These are phyloP conservation scores for Leptoclinus maculatus DNA, from an alignment of 2,797 vertebrate species.

Conservation along the genomic window DNA sequence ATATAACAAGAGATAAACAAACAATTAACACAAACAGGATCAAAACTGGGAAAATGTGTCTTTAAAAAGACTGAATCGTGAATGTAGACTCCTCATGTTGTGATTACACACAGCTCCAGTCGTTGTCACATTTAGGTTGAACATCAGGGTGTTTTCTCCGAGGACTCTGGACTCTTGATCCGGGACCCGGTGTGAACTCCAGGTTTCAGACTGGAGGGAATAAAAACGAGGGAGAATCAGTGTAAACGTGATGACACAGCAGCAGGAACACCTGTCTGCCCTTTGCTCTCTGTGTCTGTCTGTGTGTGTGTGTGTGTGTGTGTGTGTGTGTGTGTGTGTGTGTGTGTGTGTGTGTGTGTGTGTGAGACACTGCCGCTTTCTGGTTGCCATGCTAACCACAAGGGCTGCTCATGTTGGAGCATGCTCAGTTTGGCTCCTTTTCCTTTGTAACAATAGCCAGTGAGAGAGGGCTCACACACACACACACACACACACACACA, in stretches of 20 bases:
- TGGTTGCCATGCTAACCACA: slow-evolving; percentile 82
- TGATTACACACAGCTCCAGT: no score
- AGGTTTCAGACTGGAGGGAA: slow-evolving; percentile 27
- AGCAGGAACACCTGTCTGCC: slow-evolving; percentile 55
- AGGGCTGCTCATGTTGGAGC: slow-evolving; percentile 80
- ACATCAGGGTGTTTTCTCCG: no score
- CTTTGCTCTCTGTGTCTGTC: neutral
- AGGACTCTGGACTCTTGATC: no score
- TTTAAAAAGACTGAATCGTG: no score
- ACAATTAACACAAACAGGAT: no score
- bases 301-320: no score
- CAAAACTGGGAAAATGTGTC: no score
- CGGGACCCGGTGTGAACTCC: no score
- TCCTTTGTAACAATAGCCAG: slow-evolving; percentile 84
- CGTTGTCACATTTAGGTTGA: no score
- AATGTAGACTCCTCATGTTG: no score
- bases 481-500: slow-evolving; percentile 10
- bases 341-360: slow-evolving; percentile 12
- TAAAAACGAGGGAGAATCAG: slow-evolving; percentile 30
- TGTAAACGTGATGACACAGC: slow-evolving; percentile 41
- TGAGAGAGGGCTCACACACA: slow-evolving; percentile 68
- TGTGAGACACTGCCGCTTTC: slow-evolving; percentile 70
- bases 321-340: no score
- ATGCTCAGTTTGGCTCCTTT: slow-evolving; percentile 82
- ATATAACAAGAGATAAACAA: no score